Percentiles rank a stretch among this genome's conserved stretches.
Conservation (phyloP, 2,888 invertebrate species). For the Sarcophaga subvicina region DNA sequence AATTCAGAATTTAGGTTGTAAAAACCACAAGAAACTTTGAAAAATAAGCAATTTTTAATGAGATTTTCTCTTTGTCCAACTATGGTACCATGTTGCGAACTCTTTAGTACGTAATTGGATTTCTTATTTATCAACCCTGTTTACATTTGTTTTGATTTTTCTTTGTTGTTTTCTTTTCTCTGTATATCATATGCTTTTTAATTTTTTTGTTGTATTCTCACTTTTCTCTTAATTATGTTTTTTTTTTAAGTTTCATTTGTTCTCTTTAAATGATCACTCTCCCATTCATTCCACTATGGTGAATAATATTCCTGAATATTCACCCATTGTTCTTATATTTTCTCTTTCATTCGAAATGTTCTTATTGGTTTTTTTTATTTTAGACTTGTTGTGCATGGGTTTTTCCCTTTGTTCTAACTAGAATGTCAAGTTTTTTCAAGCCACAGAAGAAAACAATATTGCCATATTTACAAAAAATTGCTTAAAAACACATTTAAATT, state of each 20-base stretch:
- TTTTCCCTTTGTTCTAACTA: conserved; percentile 64
- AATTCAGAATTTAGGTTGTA: too few species aligned
- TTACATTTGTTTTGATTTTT: conserved; percentile 22
- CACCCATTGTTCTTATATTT: background rate
- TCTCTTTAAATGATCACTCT: conserved; percentile 42
- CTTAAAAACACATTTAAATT: background rate
- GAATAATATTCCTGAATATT: background rate
- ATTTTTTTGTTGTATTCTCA: background rate
- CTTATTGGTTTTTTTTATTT: conserved; percentile 23
- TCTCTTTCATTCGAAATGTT: conserved; percentile 28
- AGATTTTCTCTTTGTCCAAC: too few species aligned
- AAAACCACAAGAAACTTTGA: too few species aligned
- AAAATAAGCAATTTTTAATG: too few species aligned
- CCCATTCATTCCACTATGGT: background rate
- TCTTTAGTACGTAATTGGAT: background rate
- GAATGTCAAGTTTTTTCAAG: conserved; percentile 45
- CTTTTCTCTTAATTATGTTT: conserved; percentile 6
- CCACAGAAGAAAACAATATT: background rate
- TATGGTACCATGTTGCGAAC: background rate
- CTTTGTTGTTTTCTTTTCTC: conserved; percentile 9
- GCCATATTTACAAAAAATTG: conserved; percentile 38
- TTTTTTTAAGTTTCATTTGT: background rate
- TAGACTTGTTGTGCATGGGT: conserved; percentile 11
- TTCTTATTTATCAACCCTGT: background rate
- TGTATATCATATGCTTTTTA: conserved; percentile 32